Evolutionary conservation across 1,140 invertebrate genomes (phyloP).

Genomic region (Drosophila chauvacae): DNA sequence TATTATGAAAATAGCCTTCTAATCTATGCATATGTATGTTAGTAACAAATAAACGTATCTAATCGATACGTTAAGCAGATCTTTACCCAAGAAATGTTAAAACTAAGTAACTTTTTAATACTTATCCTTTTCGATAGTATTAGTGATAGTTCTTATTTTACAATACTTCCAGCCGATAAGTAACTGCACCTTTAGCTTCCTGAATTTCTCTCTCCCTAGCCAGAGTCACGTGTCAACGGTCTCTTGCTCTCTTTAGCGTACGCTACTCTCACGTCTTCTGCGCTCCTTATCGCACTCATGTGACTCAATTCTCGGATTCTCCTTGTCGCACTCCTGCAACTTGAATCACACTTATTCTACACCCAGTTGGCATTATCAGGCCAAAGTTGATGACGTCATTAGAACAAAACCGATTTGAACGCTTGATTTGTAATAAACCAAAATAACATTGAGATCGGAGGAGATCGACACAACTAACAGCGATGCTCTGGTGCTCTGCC

Average conservation of each 20-base stretch:
- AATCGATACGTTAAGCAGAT: no score
- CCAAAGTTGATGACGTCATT: constrained; percentile 28
- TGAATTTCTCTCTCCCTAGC: neutral
- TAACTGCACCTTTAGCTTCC: neutral
- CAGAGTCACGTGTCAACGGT: constrained; percentile 3
- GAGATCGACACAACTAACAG: constrained; percentile 7
- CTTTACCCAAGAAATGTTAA: no score
- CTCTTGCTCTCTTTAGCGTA: neutral
- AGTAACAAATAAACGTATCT: no score
- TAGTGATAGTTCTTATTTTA: neutral
- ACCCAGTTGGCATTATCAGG: constrained; percentile 16
- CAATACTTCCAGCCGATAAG: neutral
- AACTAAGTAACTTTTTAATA: no score
- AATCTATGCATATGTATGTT: no score
- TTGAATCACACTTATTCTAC: neutral
- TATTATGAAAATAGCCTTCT: no score
- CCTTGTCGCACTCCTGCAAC: constrained; percentile 18
- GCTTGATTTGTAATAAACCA: constrained; percentile 15
- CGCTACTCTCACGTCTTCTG: neutral
- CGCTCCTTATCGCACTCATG: constrained; percentile 35
- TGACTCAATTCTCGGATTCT: constrained; percentile 28
- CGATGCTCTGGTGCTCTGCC: neutral
- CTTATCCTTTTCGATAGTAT: neutral
- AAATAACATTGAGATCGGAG: constrained; percentile 25
- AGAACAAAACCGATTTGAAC: neutral